Percentiles rank a stretch among this genome's conserved stretches.
Evolutionary conservation across 2,888 invertebrate species (phyloP).

Genomic region (Hirtodrosophila trivittata): DNA sequence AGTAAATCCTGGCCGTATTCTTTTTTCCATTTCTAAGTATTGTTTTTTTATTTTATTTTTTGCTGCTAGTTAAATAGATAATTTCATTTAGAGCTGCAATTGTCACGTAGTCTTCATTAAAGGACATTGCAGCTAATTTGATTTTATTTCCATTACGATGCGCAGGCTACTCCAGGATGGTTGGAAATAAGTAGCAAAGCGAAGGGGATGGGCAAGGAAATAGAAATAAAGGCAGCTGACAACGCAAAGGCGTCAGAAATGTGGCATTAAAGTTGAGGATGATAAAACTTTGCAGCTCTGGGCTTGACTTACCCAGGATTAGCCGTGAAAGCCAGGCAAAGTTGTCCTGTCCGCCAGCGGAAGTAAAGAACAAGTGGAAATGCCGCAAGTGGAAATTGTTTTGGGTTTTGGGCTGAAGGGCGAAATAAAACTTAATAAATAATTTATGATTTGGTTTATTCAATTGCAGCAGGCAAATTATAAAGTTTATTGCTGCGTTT

Average conservation of each 20-base stretch:
- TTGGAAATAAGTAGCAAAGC: no score
- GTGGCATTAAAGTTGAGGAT: conserved; percentile 29
- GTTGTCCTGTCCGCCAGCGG: conserved; percentile 2
- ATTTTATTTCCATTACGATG: conserved; percentile 30
- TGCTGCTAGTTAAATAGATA: not conserved
- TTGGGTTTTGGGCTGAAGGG: not conserved
- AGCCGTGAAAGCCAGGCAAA: conserved; percentile 5
- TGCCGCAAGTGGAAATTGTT: conserved; percentile 14
- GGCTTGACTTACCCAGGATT: conserved; percentile 28
- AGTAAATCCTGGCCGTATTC: no score
- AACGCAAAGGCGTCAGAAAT: not conserved
- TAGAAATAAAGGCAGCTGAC: not conserved
- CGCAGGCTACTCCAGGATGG: conserved; percentile 6
- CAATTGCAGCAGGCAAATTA: no score
- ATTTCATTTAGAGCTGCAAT: conserved; percentile 6
- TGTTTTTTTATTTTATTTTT: no score
- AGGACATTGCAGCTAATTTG: conserved; percentile 37
- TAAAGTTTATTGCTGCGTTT: no score
- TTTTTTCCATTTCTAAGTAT: no score
- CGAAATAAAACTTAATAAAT: not conserved
- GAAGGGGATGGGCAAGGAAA: not conserved
- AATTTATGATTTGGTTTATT: conserved; percentile 24
- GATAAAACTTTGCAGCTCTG: conserved; percentile 37
- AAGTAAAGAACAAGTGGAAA: conserved; percentile 8
- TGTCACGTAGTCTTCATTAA: conserved; percentile 28